Evolutionary conservation across 1,140 invertebrate species (phyloP), one percentile per base, ranked within the genome.

Genomic region (Belonocnema kinseyi): DNA sequence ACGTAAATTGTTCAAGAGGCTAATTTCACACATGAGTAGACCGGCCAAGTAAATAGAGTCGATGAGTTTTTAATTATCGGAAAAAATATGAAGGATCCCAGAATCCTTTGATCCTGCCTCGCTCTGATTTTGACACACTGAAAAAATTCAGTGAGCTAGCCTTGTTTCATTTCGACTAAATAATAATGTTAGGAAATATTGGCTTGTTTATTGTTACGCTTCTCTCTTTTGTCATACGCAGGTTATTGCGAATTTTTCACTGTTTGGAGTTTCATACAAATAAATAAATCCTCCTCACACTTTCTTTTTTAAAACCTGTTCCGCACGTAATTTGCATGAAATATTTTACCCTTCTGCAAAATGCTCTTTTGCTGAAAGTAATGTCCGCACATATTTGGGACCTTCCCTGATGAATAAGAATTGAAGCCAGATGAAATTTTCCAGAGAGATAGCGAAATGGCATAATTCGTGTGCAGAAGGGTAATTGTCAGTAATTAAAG

Each of bases 401-500:
- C 2, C 33, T 16, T 66, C 26, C 26, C 12, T 66, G n/a, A 66
- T 66, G 61, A 66, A 66, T 66, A 66, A 66, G 61, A 66, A 66
- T 66, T 66, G 61, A 40, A 66, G 26, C 21, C 33, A 40, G 61
- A 46, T 40, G 61, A 66, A 66, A 66, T 66, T 66, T 66, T 66
- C 26, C 75, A 75, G 52, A 74, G 46, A 80, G 76, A 72, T 66
- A 79, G 58, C 72, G 76, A 76, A 90, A 89, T 90, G 86, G 89
- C 87, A 88, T 90, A 88, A 90, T 91, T 91, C 86, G 86, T 85
- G 87, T 89, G 86, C 86, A 82, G 82, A 83, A 85, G 85, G 87
- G 87, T 88, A 91, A 91, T 91, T 91, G 88, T 84, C 88, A 86
- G 88, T 89, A 90, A 91, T 90, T 90, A 90, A 91, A 90, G 88